Evolutionary conservation across 2,888 invertebrate genomes (phyloP), one percentile per base, ranked within the genome.

Genomic region (Coenonympha glycerion): DNA sequence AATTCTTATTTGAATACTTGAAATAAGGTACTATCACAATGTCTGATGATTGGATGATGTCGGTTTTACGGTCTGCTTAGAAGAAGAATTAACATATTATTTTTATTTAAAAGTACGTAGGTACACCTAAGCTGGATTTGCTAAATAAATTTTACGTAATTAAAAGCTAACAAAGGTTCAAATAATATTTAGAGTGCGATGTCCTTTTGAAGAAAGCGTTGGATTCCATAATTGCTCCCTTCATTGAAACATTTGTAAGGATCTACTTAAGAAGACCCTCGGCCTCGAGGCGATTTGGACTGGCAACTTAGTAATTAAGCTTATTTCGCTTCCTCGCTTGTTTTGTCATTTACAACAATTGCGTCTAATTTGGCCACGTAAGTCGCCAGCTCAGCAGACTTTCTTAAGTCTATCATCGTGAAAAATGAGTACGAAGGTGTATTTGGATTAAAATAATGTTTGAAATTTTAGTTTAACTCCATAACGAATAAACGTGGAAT

Each of bases 221-320:
- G 69, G 71, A 72, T 71, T 75, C 68, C 65, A 69, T 81, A 83
- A 82, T 85, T 82, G 77, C 72, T 75, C 71, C 73, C 75, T 74
- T 68, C 76, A 71, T 74, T 76, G 76, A 73, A 81, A 79, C 74
- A 76, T 69, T 76, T 66, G 66, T 74, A 72, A 84, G 82, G 75
- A 75, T 71, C 75, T 77, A 69, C 73, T 81, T 68, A 74, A 75
- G 66, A 63, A 66, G 67, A 67, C 71, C 72, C 72, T 63, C 64
- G 64, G 70, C 66, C 71, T 72, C 74, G 69, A 66, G 73, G 69
- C 69, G 73, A 73, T 67, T 75, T 65, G 73, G 74, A 77, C 81
- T 69, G 62, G 69, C 75, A 79, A 82, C 76, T 79, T 73, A 71
- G 75, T 86, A 82, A 84, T 83, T 83, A 81, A 82, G 82, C 83